Evolutionary conservation across 2,113 vertebrate species (phyloP).

Genomic region (Onychostoma macrolepis): DNA sequence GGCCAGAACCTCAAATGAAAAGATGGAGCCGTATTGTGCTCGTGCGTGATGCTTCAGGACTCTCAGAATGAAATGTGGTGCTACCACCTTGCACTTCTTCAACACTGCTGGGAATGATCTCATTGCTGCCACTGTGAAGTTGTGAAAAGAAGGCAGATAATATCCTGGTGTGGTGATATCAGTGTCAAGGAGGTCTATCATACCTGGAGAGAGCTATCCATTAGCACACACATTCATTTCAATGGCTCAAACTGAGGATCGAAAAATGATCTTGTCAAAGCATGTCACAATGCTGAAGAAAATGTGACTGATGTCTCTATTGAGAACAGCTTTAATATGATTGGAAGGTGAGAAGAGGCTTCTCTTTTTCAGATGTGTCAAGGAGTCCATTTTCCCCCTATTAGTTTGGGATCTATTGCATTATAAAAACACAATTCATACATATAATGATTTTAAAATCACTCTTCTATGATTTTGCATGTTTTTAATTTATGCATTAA

Average conservation of each 20-base stretch:
- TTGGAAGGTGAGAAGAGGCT: background rate
- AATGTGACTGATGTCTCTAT: background rate
- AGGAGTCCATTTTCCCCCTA: too few species aligned
- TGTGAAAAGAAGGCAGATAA: conserved; percentile 6
- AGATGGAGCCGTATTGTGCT: background rate
- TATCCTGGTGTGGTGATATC: background rate
- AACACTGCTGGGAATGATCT: conserved; percentile 1
- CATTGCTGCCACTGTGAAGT: background rate
- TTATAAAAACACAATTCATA: too few species aligned
- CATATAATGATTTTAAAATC: too few species aligned
- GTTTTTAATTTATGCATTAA: background rate
- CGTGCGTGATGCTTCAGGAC: background rate
- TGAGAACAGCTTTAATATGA: background rate
- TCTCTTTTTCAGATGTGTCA: too few species aligned
- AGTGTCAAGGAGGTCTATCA: background rate
- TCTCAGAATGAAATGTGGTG: background rate
- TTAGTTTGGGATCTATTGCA: background rate
- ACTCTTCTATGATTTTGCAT: background rate
- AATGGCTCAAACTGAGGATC: background rate
- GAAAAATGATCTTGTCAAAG: background rate
- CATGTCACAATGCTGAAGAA: background rate
- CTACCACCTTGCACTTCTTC: background rate
- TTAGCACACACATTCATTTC: background rate
- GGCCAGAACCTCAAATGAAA: conserved; percentile 17
- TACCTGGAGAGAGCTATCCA: background rate